phyloP scores from a whole-genome alignment of 2,888 invertebrate genomes.

The Sepioteuthis lessoniana region DNA sequence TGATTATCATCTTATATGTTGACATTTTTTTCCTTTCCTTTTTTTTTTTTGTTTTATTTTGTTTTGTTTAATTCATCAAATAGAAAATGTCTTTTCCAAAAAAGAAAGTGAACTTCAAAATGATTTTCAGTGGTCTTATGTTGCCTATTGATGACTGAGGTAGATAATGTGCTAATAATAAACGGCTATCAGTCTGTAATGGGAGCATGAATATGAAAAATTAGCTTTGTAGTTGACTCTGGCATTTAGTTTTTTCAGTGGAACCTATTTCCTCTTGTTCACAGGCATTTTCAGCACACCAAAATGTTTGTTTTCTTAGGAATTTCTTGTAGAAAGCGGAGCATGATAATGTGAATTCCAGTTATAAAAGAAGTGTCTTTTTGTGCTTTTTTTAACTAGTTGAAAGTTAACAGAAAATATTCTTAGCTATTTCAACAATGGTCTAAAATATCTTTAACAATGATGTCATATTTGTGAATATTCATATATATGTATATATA shows the following conservation, averaged over 20 bases:
- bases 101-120: neutral
- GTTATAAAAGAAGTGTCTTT: neutral
- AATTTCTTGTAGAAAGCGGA: slow-evolving; percentile 2
- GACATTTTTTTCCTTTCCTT: too few relatives aligned
- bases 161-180: neutral
- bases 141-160: slow-evolving; percentile 38
- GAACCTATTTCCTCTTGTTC: neutral
- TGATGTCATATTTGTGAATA: neutral
- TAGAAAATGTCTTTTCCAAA: too few relatives aligned
- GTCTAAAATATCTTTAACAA: neutral
- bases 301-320: neutral
- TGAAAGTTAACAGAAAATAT: neutral
- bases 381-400: neutral
- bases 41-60: too few relatives aligned
- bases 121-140: slow-evolving; percentile 41
- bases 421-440: neutral
- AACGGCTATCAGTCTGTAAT: slow-evolving; percentile 37
- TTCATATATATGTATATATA: neutral
- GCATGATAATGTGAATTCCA: slow-evolving; percentile 8
- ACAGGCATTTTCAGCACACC: neutral
- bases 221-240: slow-evolving; percentile 36
- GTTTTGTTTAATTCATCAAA: too few relatives aligned
- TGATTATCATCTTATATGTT: too few relatives aligned
- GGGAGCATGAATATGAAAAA: slow-evolving; percentile 38
- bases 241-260: neutral